Percentiles rank a stretch among this genome's conserved stretches.
These are phyloP conservation scores for Lepisosteus oculatus DNA, from an alignment of 2,113 vertebrate genomes.

Conservation along the genomic window DNA sequence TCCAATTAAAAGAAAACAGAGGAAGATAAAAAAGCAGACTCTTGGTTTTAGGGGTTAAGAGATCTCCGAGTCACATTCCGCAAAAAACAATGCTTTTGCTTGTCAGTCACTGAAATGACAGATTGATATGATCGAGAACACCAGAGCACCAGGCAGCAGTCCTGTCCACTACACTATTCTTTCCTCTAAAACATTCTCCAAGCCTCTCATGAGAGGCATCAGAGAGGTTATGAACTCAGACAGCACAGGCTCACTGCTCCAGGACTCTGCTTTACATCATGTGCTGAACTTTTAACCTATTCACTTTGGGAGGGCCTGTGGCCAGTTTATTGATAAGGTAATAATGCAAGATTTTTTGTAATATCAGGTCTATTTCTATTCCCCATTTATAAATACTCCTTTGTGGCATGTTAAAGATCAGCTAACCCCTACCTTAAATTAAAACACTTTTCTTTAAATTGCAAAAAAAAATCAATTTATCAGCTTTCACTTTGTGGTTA, in stretches of 20 bases:
- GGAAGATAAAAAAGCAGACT: not conserved
- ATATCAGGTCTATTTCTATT: no score
- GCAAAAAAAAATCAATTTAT: no score
- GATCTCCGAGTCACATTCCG: slow-evolving; percentile 29
- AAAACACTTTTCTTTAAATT: no score
- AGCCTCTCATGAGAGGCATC: slow-evolving; percentile 13
- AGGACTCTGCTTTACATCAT: not conserved
- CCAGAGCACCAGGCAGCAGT: slow-evolving; percentile 31
- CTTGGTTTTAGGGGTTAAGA: slow-evolving; percentile 19
- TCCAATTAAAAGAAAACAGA: slow-evolving; percentile 22
- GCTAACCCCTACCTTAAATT: no score
- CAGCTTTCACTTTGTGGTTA: no score
- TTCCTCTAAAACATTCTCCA: slow-evolving; percentile 42
- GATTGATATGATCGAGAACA: no score
- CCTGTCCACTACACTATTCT: slow-evolving; percentile 28
- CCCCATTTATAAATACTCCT: no score
- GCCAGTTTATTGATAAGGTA: no score
- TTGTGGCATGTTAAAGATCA: no score
- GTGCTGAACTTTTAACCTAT: slow-evolving; percentile 60
- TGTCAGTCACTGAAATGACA: slow-evolving; percentile 32
- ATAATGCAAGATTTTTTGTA: no score
- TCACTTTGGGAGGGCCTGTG: slow-evolving; percentile 30
- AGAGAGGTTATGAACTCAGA: no score
- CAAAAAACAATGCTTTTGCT: slow-evolving; percentile 20
- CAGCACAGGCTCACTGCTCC: slow-evolving; percentile 36